Conservation (phyloP, 2,888 invertebrate species). For the Temnothorax ravouxi region DNA sequence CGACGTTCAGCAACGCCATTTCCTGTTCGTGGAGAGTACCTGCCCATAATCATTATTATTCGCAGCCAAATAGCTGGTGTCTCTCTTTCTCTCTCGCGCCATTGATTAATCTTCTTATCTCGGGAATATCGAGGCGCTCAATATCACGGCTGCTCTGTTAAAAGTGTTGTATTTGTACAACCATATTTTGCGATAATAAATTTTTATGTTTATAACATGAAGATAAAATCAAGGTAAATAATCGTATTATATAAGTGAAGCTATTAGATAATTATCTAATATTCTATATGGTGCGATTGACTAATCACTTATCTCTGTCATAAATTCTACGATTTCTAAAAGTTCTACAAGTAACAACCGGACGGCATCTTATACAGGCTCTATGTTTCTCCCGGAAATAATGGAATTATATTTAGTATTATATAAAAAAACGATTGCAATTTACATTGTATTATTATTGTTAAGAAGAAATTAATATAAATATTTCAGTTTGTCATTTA, state of each 20-base stretch:
- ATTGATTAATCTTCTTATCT: conserved; percentile 68
- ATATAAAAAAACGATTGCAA: neutral
- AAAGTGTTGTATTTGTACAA: neutral
- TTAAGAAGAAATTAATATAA: neutral
- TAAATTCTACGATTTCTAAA: neutral
- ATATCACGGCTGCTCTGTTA: conserved; percentile 16
- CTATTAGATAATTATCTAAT: neutral
- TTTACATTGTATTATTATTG: neutral
- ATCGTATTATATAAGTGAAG: neutral
- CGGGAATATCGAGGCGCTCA: conserved; percentile 55
- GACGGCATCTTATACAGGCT: neutral
- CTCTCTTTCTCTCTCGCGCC: conserved; percentile 51
- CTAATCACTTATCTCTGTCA: neutral
- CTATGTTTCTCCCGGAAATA: neutral
- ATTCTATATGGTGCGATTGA: neutral
- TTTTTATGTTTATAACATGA: conserved; percentile 4
- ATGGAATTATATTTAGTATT: no score
- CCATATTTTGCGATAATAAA: neutral
- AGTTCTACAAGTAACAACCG: neutral
- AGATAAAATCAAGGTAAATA: conserved; percentile 5
- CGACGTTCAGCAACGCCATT: conserved; percentile 75
- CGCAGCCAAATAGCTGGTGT: conserved; percentile 73
- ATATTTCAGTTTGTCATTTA: neutral
- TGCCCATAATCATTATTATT: conserved; percentile 77
- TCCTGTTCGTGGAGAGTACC: conserved; percentile 76